Evolutionary conservation across 2,888 invertebrate species (phyloP), one percentile per base, ranked within the genome.

Genomic region (Odontothrips loti): DNA sequence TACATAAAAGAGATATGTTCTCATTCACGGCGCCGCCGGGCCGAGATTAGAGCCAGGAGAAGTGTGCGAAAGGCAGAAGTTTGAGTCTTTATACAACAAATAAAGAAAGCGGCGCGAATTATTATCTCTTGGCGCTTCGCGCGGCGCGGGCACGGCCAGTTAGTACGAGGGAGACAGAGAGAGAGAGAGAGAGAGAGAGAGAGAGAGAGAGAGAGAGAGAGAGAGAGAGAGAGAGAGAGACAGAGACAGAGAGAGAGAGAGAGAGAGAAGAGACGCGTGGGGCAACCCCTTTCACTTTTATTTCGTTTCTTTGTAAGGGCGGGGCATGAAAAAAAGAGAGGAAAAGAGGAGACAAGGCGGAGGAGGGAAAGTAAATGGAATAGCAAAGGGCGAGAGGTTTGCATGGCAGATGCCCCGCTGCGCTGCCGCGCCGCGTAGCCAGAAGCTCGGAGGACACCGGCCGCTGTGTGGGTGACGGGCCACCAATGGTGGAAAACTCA

Each of bases 41-140:
- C 27, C 68, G 68, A 23, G 68, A 75, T 75, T 75, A 75, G 68
- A 27, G n/a, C n/a, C n/a, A n/a, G 68, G 68, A 75, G 68, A 1
- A n/a, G n/a, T n/a, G n/a, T n/a, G n/a, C n/a, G n/a, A 27, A 10
- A 12, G 23, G 68, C 23, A 23, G 27, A 75, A 75, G 68, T 75
- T 75, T 75, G 68, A 75, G 68, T 75, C 68, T 75, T 75, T 58
- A n/a, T 68, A 75, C 68, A 75, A 27, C 23, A 27, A 75, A 23
- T 75, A 75, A 75, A 75, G 68, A 75, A 75, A 75, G 68, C 68
- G 68, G 27, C 58, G 58, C 12, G 68, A 75, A 75, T 75, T 75
- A 75, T 75, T 27, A 75, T 75, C 23, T 75, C 68, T 75, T 23
- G n/a, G 68, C 68, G 68, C 17, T 17, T 75, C 11, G 27, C 68